phyloP scores from a whole-genome alignment of 2,113 vertebrate genomes.

The Pseudopodoces humilis region DNA sequence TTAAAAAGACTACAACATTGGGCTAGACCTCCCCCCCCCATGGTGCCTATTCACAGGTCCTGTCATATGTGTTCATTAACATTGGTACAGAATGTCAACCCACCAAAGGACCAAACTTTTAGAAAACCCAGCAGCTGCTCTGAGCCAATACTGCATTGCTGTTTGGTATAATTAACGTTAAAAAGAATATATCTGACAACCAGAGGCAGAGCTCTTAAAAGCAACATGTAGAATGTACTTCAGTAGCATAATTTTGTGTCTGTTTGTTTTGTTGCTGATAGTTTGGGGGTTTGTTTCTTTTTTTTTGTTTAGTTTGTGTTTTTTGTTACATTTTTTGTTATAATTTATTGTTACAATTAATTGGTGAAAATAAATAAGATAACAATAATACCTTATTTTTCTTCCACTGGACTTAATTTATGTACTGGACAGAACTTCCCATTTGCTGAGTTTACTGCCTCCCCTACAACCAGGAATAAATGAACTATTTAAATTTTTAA shows the following conservation, averaged over 20 bases:
- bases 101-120: neutral
- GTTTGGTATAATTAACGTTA: neutral
- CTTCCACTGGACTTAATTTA: neutral
- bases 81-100: neutral
- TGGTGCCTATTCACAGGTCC: neutral
- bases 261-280: neutral
- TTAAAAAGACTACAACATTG: neutral
- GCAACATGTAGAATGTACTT: neutral
- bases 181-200: neutral
- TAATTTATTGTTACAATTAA: neutral
- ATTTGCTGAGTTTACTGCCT: neutral
- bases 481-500: neutral
- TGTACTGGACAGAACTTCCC: neutral
- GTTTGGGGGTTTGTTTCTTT: neutral
- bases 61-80: neutral
- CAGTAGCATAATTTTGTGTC: neutral
- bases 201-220: neutral
- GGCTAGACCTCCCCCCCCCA: neutral
- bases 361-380: neutral
- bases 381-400: neutral
- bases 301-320: neutral
- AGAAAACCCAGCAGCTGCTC: neutral
- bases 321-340: neutral
- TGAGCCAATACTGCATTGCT: neutral
- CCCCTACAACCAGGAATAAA: neutral